Evolutionary conservation across 2,113 vertebrate species (phyloP).

Genomic region (Lophotis ruficrista): DNA sequence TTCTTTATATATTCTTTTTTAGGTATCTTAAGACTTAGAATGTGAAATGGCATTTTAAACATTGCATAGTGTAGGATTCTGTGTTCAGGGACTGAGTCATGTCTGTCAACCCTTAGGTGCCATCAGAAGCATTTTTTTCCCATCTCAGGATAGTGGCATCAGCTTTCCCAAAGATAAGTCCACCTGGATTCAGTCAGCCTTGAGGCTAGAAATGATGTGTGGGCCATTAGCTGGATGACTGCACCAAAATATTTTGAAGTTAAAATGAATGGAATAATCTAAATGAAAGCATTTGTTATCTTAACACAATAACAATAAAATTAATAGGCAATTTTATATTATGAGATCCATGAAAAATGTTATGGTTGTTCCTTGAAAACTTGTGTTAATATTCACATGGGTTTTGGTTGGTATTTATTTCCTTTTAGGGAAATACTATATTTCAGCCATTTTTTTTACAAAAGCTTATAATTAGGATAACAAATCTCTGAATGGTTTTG

Average conservation of each 20-base stretch:
- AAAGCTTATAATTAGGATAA: neutral
- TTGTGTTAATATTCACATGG: neutral
- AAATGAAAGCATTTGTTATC: neutral
- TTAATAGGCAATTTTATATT: neutral
- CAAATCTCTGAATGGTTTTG: neutral
- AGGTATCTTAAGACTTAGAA: neutral
- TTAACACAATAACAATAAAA: neutral
- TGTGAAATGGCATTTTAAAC: neutral
- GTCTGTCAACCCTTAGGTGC: neutral
- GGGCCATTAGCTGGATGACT: neutral
- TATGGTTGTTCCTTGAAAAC: neutral
- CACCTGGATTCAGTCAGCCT: neutral
- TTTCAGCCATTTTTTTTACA: neutral
- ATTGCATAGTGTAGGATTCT: neutral
- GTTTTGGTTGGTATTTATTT: neutral
- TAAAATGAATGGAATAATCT: constrained; percentile 41
- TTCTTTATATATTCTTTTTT: neutral
- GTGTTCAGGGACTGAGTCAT: neutral
- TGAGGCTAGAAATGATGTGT: neutral
- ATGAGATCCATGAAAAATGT: neutral
- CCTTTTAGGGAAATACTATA: neutral
- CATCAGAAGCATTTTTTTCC: neutral
- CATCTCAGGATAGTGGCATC: neutral
- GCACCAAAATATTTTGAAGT: neutral
- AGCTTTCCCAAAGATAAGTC: neutral